phyloP scores from a whole-genome alignment of 2,797 vertebrate genomes.

The Helostoma temminkii region DNA sequence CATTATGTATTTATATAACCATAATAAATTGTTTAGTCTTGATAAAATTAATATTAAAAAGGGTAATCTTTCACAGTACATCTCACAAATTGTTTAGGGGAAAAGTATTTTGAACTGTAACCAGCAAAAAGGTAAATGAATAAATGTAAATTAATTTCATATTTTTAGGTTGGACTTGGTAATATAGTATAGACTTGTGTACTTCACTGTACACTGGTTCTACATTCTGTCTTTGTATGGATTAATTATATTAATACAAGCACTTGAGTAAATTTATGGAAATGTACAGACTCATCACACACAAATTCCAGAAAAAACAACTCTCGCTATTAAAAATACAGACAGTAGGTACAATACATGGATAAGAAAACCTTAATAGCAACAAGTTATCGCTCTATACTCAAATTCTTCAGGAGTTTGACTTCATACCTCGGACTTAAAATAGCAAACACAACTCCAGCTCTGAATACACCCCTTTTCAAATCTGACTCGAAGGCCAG shows the following conservation, averaged over 20 bases:
- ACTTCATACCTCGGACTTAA: conserved; percentile 29
- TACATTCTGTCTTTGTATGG: conserved; percentile 57
- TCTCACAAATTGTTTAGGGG: no score
- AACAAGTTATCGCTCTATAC: conserved; percentile 29
- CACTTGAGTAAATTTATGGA: conserved; percentile 48
- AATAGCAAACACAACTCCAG: conserved; percentile 42
- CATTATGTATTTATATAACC: no score
- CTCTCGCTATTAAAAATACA: no score
- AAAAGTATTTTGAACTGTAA: not conserved
- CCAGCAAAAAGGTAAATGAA: not conserved
- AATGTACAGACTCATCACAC: conserved; percentile 21
- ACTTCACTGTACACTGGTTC: not conserved
- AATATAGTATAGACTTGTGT: no score
- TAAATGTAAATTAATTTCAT: not conserved
- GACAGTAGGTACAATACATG: conserved; percentile 1
- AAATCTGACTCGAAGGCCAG: conserved; percentile 15
- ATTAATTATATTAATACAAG: conserved; percentile 52
- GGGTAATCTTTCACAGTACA: no score
- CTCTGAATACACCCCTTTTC: conserved; percentile 15
- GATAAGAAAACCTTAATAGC: conserved; percentile 18
- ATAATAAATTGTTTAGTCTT: no score
- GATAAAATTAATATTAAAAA: no score
- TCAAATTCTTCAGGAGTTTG: conserved; percentile 6
- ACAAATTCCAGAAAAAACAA: conserved; percentile 6
- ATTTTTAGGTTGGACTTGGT: not conserved